Conservation (phyloP, 2,797 vertebrate genomes). For the Cryptoblepharus egeriae region DNA sequence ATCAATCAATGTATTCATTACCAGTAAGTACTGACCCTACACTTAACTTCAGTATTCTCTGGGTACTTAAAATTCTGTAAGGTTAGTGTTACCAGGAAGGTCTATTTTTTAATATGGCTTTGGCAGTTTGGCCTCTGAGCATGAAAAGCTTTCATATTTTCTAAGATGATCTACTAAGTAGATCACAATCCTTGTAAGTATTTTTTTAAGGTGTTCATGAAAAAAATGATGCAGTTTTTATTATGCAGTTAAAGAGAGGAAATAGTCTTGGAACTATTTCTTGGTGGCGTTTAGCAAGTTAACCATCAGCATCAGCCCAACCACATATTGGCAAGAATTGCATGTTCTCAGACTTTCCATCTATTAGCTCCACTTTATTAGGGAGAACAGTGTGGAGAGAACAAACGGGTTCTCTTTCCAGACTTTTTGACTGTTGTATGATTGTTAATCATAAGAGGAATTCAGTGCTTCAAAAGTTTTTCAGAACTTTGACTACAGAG, state of each 20-base stretch:
- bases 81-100: not conserved
- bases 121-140: slow-evolving; percentile 25
- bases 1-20: slow-evolving; percentile 33
- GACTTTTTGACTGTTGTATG: slow-evolving; percentile 42
- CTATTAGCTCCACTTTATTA: slow-evolving; percentile 59
- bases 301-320: slow-evolving; percentile 60
- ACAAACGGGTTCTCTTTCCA: slow-evolving; percentile 58
- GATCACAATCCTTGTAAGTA: slow-evolving; percentile 55
- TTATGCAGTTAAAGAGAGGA: slow-evolving; percentile 72
- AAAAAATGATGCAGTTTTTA: slow-evolving; percentile 67
- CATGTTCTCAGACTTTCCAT: slow-evolving; percentile 71
- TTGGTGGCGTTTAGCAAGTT: slow-evolving; percentile 60
- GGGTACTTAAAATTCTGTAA: not conserved
- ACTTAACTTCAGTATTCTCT: slow-evolving; percentile 28
- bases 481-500: not conserved
- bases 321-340: slow-evolving; percentile 64
- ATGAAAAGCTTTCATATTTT: slow-evolving; percentile 43
- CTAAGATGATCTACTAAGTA: slow-evolving; percentile 62
- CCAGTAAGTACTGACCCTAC: slow-evolving; percentile 6
- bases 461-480: slow-evolving; percentile 48
- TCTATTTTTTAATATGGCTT: slow-evolving; percentile 36
- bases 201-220: slow-evolving; percentile 56
- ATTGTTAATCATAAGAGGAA: slow-evolving; percentile 56
- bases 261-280: slow-evolving; percentile 67
- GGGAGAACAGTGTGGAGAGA: slow-evolving; percentile 51